phyloP scores from a whole-genome alignment of 2,113 vertebrate genomes.

The Hippocampus comes region DNA sequence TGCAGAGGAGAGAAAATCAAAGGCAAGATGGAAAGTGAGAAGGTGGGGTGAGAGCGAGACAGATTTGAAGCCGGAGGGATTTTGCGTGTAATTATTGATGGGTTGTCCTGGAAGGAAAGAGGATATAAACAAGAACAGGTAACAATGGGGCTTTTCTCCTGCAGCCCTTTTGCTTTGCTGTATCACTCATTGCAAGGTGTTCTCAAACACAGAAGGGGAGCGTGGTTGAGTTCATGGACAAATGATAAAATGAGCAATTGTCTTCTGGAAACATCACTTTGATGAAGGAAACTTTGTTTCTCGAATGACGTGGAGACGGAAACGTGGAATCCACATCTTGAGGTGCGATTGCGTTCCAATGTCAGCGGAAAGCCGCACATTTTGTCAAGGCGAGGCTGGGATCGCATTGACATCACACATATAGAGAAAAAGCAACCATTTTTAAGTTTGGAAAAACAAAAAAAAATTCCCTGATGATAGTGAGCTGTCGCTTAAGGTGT shows the following conservation, averaged over 20 bases:
- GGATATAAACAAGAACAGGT: conserved; percentile 59
- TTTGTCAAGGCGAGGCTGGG: background rate
- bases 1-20: conserved; percentile 63
- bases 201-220: conserved; percentile 26
- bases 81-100: conserved; percentile 64
- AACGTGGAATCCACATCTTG: background rate
- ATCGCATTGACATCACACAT: background rate
- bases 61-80: conserved; percentile 60
- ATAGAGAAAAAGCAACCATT: background rate
- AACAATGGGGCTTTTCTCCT: conserved; percentile 58
- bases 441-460: background rate
- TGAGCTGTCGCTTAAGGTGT: no score
- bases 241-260: conserved; percentile 38
- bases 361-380: background rate
- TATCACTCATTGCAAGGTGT: conserved; percentile 58
- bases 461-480: background rate
- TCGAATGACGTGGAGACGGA: background rate
- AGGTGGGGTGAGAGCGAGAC: conserved; percentile 27
- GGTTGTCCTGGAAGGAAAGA: conserved; percentile 53
- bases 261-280: conserved; percentile 21
- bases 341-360: background rate
- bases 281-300: conserved; percentile 16
- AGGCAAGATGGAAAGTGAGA: conserved; percentile 49
- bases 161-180: conserved; percentile 43
- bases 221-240: conserved; percentile 19